Conservation (phyloP, 2,113 vertebrate species). For the Scortum barcoo region DNA sequence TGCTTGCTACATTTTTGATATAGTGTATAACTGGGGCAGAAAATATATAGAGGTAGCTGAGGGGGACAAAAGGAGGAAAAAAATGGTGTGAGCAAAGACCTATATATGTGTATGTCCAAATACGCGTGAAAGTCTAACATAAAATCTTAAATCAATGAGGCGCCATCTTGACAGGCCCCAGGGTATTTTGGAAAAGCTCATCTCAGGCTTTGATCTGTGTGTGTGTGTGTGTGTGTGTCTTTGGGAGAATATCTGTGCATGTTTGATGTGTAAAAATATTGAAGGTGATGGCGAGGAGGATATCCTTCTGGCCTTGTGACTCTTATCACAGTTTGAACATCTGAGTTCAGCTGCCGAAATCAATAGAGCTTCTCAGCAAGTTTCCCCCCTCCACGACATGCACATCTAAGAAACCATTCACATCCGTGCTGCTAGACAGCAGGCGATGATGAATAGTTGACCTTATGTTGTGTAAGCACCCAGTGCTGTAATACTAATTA, state of each 20-base stretch:
- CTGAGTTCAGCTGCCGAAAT: constrained; percentile 51
- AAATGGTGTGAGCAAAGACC: neutral
- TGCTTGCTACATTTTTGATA: neutral
- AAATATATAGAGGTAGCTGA: neutral
- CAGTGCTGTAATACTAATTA: neutral
- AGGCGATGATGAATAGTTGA: constrained; percentile 24
- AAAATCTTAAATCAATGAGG: neutral
- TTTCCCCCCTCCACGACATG: neutral
- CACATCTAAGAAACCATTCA: constrained; percentile 46
- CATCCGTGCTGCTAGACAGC: constrained; percentile 18
- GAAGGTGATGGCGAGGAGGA: constrained; percentile 22
- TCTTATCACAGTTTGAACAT: constrained; percentile 65
- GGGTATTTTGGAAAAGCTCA: neutral
- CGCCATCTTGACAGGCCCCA: neutral
- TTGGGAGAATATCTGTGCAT: constrained; percentile 2
- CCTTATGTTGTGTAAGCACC: constrained; percentile 22
- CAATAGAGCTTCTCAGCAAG: constrained; percentile 59
- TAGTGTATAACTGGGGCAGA: neutral
- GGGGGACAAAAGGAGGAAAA: neutral
- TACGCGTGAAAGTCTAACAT: neutral
- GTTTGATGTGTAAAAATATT: constrained; percentile 50
- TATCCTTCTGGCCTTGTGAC: constrained; percentile 63
- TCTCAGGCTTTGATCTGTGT: neutral
- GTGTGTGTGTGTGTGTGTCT: constrained; percentile 16
- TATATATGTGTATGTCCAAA: neutral